These are phyloP conservation scores for Meleagris gallopavo DNA, from an alignment of 2,113 vertebrate genomes.

Conservation along the genomic window DNA sequence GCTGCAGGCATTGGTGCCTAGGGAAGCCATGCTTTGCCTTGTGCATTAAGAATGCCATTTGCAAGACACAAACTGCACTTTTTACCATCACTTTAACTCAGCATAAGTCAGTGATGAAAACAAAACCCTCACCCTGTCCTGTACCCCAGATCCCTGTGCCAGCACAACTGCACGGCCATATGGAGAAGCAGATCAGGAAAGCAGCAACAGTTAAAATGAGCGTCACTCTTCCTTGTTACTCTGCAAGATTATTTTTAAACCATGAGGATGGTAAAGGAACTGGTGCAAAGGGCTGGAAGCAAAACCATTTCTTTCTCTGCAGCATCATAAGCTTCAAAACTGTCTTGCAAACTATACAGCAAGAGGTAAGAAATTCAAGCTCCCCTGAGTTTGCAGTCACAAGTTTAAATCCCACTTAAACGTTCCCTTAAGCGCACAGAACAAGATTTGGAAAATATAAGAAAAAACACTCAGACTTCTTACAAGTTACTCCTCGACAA, in stretches of 20 bases:
- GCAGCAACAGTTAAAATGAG: background rate
- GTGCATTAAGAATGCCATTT: background rate
- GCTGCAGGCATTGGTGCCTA: background rate
- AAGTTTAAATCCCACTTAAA: background rate
- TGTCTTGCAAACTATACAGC: background rate
- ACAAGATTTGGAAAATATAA: background rate
- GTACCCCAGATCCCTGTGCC: background rate
- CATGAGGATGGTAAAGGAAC: background rate
- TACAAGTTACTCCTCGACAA: background rate
- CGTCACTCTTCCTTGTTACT: fast-evolving
- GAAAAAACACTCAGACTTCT: background rate
- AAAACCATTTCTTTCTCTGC: background rate
- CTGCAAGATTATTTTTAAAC: background rate
- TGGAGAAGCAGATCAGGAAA: background rate
- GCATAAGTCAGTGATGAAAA: background rate
- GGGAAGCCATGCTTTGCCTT: background rate
- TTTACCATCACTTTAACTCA: background rate
- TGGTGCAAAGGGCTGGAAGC: background rate
- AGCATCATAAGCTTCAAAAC: background rate
- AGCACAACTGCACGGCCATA: background rate
- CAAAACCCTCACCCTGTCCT: background rate
- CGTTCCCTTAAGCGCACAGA: fast-evolving
- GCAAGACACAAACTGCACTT: background rate
- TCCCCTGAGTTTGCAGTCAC: background rate
- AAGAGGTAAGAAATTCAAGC: background rate